These are phyloP conservation scores for Poecilia picta DNA, from an alignment of 2,797 vertebrate genomes.

Conservation along the genomic window DNA sequence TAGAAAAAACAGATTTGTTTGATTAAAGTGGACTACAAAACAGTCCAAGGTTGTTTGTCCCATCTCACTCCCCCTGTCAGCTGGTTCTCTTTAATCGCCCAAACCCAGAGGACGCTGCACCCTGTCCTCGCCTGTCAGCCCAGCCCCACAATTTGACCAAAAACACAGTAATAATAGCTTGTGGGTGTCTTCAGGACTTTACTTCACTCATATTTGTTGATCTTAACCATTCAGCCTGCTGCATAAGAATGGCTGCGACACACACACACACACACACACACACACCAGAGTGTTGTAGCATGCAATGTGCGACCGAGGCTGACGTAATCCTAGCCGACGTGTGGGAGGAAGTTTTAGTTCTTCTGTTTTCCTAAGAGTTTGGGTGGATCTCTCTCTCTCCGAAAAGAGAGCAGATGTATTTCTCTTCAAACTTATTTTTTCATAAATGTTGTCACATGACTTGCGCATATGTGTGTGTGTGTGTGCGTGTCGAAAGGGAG, in stretches of 20 bases:
- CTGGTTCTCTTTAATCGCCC: constrained; percentile 42
- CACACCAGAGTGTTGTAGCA: constrained; percentile 12
- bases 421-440: constrained; percentile 7
- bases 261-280: constrained; percentile 6
- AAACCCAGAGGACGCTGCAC: constrained; percentile 41
- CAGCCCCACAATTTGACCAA: constrained; percentile 45
- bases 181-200: constrained; percentile 64
- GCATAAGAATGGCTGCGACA: constrained; percentile 33
- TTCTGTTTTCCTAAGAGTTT: constrained; percentile 10
- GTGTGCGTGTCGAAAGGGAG: constrained; percentile 23
- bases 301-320: constrained; percentile 28
- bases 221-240: constrained; percentile 51
- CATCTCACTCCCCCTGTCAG: constrained; percentile 42
- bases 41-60: constrained; percentile 26
- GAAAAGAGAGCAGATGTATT: constrained; percentile 8
- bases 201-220: constrained; percentile 60
- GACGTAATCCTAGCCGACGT: constrained; percentile 21
- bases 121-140: constrained; percentile 39
- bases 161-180: constrained; percentile 31
- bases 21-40: too few species aligned
- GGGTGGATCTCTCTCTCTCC: constrained; percentile 17
- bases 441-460: constrained; percentile 18
- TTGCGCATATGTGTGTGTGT: constrained; percentile 1
- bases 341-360: neutral
- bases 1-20: too few species aligned